These are phyloP conservation scores for Cynaeus angustus DNA, from an alignment of 2,888 invertebrate species.

Conservation along the genomic window DNA sequence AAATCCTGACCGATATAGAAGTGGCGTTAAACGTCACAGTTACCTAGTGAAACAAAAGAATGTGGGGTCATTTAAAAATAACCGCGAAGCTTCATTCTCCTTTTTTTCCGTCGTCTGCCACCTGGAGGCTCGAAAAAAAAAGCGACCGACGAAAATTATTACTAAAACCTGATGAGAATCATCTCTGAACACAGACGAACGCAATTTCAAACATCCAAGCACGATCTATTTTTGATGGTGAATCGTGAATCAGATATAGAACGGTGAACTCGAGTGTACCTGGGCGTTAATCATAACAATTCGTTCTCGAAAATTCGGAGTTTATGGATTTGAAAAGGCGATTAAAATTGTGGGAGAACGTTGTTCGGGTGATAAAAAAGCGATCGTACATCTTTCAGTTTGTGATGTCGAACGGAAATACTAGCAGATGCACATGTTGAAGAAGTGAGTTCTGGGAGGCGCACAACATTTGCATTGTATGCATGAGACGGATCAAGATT, in stretches of 20 bases:
- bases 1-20: slow-evolving; percentile 6
- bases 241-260: slow-evolving; percentile 43
- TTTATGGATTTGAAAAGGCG: too few species aligned
- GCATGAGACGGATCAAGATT: slow-evolving; percentile 8
- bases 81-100: neutral
- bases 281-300: slow-evolving; percentile 14
- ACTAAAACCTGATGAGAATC: neutral
- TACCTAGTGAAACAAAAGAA: slow-evolving; percentile 34
- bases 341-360: too few species aligned
- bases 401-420: slow-evolving; percentile 29
- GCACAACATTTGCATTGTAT: slow-evolving; percentile 21
- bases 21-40: slow-evolving; percentile 16
- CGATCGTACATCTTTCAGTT: neutral
- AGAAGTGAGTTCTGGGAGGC: slow-evolving; percentile 7
- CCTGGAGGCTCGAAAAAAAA: slow-evolving; percentile 6
- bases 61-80: slow-evolving; percentile 29
- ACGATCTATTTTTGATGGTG: slow-evolving; percentile 40
- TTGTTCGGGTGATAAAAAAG: neutral
- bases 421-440: slow-evolving; percentile 24
- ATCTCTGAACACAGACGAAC: too few species aligned
- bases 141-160: neutral
- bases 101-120: neutral
- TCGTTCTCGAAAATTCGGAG: slow-evolving; percentile 1
- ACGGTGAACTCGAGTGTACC: slow-evolving; percentile 43
- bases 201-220: slow-evolving; percentile 39